Conservation (phyloP, 2,888 invertebrate species). For the Malacosoma neustria region DNA sequence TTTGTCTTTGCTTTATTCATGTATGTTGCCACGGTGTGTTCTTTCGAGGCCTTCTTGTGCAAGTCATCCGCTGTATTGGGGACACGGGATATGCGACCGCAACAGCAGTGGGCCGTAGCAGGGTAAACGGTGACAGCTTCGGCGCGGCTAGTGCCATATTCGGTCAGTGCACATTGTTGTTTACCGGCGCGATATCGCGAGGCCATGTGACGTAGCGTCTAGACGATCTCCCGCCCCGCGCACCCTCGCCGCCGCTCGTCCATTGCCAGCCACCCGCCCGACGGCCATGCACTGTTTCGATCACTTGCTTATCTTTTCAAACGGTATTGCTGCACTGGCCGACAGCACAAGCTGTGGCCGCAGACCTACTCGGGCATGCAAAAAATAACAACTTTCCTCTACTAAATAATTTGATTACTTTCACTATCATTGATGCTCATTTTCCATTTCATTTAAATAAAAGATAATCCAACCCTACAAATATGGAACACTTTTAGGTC, state of each 20-base stretch:
- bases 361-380: no score
- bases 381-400: no score
- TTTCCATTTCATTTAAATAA: not conserved
- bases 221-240: constrained; percentile 49
- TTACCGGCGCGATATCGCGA: constrained; percentile 76
- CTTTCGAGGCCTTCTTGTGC: constrained; percentile 3
- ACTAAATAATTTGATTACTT: no score
- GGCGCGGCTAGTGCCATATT: constrained; percentile 64
- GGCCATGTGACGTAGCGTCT: constrained; percentile 77
- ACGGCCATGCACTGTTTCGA: constrained; percentile 60
- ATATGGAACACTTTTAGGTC: no score
- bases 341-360: no score
- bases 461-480: no score
- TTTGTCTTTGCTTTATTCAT: no score
- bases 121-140: constrained; percentile 41
- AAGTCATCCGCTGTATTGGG: constrained; percentile 9
- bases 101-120: constrained; percentile 28
- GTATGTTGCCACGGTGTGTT: no score
- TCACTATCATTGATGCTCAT: not conserved
- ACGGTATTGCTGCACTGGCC: constrained; percentile 57
- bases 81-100: constrained; percentile 18
- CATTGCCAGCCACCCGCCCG: constrained; percentile 22
- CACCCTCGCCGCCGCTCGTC: constrained; percentile 20
- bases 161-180: constrained; percentile 74
- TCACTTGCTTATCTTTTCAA: constrained; percentile 67